Percentiles rank a stretch among this genome's conserved stretches.
Conservation (phyloP, 1,140 invertebrate genomes). For the Phenacoccus solenopsis region DNA sequence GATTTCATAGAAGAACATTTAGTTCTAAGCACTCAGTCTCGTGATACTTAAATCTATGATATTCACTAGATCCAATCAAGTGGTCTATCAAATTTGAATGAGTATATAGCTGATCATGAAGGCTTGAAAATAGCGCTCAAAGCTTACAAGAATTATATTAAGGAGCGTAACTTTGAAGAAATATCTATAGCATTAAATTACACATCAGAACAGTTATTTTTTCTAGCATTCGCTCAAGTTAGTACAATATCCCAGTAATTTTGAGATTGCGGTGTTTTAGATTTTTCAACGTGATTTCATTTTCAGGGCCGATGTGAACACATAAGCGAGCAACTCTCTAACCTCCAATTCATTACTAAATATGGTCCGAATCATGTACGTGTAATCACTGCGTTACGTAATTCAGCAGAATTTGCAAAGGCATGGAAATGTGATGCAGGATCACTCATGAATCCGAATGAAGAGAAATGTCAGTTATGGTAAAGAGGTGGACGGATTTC, state of each 20-base stretch:
- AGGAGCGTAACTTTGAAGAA: conserved; percentile 39
- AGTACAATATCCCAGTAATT: conserved; percentile 23
- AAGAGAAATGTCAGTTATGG: conserved; percentile 44
- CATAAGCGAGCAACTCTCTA: conserved; percentile 4
- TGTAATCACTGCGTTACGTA: conserved; percentile 66
- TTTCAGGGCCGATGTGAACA: conserved; percentile 21
- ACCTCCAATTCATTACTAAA: conserved; percentile 30
- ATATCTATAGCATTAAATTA: conserved; percentile 32
- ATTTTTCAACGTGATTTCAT: neutral
- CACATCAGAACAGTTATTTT: conserved; percentile 46
- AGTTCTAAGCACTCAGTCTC: too few relatives aligned
- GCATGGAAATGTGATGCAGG: conserved; percentile 63
- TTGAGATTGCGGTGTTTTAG: neutral
- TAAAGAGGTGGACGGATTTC: too few relatives aligned
- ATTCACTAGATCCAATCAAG: conserved; percentile 35
- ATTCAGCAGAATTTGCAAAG: conserved; percentile 69
- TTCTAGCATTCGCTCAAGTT: conserved; percentile 42
- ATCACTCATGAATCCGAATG: conserved; percentile 66
- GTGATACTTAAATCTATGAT: too few relatives aligned
- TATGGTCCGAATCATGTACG: conserved; percentile 63
- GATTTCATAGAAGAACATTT: too few relatives aligned
- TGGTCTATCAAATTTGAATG: conserved; percentile 42
- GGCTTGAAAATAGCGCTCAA: conserved; percentile 46
- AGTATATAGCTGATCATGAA: conserved; percentile 59
- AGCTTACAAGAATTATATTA: conserved; percentile 36